Base-by-base conservation (phyloP, 2,113 vertebrate species). In the Scomber scombrus region DNA sequence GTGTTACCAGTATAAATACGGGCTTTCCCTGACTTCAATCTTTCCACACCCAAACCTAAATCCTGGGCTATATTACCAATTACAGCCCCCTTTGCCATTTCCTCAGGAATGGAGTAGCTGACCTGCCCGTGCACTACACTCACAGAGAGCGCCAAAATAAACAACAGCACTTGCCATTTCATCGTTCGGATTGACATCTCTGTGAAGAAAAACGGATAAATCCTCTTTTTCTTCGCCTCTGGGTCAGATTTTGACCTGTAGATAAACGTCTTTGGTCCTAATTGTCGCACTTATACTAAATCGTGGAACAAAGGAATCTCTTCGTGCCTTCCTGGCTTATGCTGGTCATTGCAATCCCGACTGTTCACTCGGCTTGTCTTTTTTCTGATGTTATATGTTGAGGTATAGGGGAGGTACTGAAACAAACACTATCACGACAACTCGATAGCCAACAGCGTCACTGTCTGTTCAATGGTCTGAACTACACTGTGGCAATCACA, bases 1-100 rank as follows among this genome's bases (percentile, higher is more conserved):
- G 78, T 89, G 83, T 92, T 90, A 66, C 93, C 85, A 5, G 91
- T 94, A 58, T 93, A 80, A 67, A 96, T 91, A 31, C 90, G 91
- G 80, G 92, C 85, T 84, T 90, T 80, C 8, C 86, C 91, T 16
- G 85, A 76, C 1, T 60, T 75, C 6, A 96, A 62, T 65, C 94
- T 81, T 15, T 81, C 84, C 15, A 92, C 34, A 43, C 85, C 49
- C n/a, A 95, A 78, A 51, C 89, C 89, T 29, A 91, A 82, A 78
- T 91, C 87, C 1, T 88, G 77, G 0, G 76, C 89, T n/a, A 87
- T 57, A 49, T 85, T 81, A 7, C 88, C 86, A 7, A 87, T 40
- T 7, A 82, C 0, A 57, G 78, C 61, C 0, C 89, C 89, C 0
- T 54, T 86, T 26, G 46, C 4, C 89, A 88, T 89, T 70, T 91